These are phyloP conservation scores for Myripristis jacobus DNA, from an alignment of 2,797 vertebrate species.

Conservation along the genomic window DNA sequence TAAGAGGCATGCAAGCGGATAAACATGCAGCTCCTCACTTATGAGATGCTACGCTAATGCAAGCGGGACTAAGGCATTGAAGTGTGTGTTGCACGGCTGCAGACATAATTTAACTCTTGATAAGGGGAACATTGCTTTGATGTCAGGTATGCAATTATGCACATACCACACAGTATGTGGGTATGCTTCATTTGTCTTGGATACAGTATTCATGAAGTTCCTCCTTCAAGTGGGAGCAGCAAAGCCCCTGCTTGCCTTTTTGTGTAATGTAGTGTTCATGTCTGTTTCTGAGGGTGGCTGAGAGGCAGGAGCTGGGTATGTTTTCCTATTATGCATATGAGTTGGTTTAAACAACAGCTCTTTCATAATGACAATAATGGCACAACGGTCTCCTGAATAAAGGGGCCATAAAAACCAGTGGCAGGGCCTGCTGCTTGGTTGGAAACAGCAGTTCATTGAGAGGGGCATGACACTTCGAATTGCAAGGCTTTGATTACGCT, in stretches of 20 bases:
- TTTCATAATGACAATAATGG: constrained; percentile 50
- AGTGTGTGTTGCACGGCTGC: constrained; percentile 13
- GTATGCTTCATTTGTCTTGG: constrained; percentile 42
- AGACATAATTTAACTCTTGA: constrained; percentile 11
- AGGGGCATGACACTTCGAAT: constrained; percentile 63
- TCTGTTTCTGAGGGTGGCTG: constrained; percentile 14
- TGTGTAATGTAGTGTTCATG: constrained; percentile 1
- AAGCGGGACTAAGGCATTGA: constrained; percentile 31
- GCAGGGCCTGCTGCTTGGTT: constrained; percentile 35
- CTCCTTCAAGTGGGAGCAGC: constrained; percentile 25
- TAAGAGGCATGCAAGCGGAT: constrained; percentile 37
- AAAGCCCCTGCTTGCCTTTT: neutral
- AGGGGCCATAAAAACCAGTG: constrained; percentile 31
- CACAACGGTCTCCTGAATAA: constrained; percentile 39
- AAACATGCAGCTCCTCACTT: constrained; percentile 30
- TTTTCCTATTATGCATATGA: constrained; percentile 30
- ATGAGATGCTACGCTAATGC: constrained; percentile 25
- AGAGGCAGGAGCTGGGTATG: constrained; percentile 1
- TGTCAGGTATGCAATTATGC: constrained; percentile 48
- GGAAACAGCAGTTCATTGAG: constrained; percentile 41
- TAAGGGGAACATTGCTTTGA: constrained; percentile 1
- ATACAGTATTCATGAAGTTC: constrained; percentile 59
- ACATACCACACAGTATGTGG: constrained; percentile 19
- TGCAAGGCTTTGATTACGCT: constrained; percentile 76
- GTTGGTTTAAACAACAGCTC: constrained; percentile 42